These are phyloP conservation scores for Molossus alvarezi DNA, from an alignment of 2,797 vertebrate species.

Conservation along the genomic window DNA sequence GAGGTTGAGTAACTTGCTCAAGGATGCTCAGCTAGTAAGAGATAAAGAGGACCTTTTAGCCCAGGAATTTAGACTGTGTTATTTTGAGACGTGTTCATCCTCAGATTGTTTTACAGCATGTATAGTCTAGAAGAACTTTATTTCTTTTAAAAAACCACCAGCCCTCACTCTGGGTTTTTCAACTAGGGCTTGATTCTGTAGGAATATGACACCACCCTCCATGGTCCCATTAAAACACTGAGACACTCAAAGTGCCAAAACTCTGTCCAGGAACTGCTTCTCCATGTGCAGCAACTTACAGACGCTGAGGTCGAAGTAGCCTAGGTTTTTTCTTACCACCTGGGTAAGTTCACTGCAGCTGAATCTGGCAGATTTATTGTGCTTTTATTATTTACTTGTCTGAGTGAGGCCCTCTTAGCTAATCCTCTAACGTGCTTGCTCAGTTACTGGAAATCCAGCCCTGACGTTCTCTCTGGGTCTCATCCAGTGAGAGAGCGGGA, in stretches of 20 bases:
- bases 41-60: neutral
- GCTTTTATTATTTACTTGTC: neutral
- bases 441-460: neutral
- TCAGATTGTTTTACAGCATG: neutral
- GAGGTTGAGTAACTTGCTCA: neutral
- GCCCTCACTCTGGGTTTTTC: neutral
- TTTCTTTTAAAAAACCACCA: neutral
- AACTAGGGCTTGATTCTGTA: neutral
- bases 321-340: neutral
- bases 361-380: neutral
- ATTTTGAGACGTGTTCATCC: neutral
- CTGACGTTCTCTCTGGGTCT: neutral
- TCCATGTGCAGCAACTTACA: accelerated
- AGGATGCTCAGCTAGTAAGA: neutral
- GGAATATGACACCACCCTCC: neutral
- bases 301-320: neutral
- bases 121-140: neutral
- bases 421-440: neutral
- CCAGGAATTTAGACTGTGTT: neutral
- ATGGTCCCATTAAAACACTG: neutral
- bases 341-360: neutral
- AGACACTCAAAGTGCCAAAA: neutral
- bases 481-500: neutral
- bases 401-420: too few relatives aligned
- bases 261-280: too few relatives aligned